Percentiles rank a stretch among this genome's conserved stretches.
These are phyloP conservation scores for Nothoprocta pentlandii DNA, from an alignment of 2,113 vertebrate species.

Conservation along the genomic window DNA sequence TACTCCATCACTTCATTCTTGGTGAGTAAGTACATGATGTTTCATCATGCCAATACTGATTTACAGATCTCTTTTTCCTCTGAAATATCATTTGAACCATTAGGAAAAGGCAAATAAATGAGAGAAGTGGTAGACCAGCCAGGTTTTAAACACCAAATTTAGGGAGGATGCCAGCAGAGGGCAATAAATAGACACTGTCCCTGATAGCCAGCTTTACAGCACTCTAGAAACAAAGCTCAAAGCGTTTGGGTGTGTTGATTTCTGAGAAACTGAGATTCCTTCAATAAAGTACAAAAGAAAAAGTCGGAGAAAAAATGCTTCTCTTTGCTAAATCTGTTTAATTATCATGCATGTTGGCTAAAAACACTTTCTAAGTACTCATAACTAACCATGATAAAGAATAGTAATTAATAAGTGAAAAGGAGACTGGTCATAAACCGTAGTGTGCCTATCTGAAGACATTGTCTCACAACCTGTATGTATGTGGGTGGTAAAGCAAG, in stretches of 20 bases:
- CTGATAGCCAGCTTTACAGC: neutral
- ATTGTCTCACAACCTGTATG: neutral
- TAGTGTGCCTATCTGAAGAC: neutral
- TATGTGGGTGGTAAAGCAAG: neutral
- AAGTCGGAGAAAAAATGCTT: neutral
- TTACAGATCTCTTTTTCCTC: neutral
- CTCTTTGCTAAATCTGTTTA: neutral
- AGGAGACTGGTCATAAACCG: neutral
- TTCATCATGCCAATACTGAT: neutral
- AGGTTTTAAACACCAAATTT: neutral
- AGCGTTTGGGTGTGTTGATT: accelerated
- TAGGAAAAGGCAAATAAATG: neutral
- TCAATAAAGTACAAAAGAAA: neutral
- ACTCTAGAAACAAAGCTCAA: neutral
- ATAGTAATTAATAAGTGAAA: neutral
- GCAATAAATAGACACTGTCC: slow-evolving; percentile 30
- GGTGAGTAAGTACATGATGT: neutral
- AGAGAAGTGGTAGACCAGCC: neutral
- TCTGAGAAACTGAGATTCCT: neutral
- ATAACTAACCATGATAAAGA: neutral
- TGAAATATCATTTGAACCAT: neutral
- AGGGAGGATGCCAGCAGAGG: slow-evolving; percentile 35
- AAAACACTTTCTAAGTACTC: neutral
- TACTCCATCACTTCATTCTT: neutral
- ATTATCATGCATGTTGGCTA: neutral